A percentile compares a stretch with the other conserved stretches of the same genome.
Evolutionary conservation across 2,113 vertebrate species (phyloP).

Genomic region (Suricata suricatta): DNA sequence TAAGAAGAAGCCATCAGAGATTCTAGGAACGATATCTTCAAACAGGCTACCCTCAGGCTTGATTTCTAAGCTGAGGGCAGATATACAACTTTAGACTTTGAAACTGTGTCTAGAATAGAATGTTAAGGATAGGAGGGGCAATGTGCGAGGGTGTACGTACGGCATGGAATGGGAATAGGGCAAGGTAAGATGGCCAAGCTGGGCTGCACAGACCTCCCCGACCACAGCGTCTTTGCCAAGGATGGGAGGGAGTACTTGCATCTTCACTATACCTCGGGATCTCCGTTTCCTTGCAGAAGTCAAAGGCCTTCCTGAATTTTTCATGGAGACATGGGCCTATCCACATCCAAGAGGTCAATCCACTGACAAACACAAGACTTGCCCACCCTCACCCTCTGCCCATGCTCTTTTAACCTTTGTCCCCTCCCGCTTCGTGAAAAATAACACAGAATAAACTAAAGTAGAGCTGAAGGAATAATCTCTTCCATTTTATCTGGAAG

Average conservation of each 20-base stretch:
- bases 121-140: neutral
- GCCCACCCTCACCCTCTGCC: neutral
- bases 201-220: neutral
- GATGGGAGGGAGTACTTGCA: neutral
- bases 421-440: neutral
- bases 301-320: neutral
- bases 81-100: slow-evolving; percentile 55
- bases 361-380: neutral
- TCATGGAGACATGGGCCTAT: neutral
- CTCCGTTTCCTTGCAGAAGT: neutral
- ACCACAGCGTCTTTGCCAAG: neutral
- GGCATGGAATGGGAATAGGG: neutral
- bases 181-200: neutral
- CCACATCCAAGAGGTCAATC: neutral
- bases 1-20: slow-evolving; percentile 66
- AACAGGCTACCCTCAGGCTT: slow-evolving; percentile 69
- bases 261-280: neutral
- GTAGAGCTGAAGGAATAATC: neutral
- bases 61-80: slow-evolving; percentile 64
- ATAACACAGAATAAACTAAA: neutral
- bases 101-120: slow-evolving; percentile 42
- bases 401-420: neutral
- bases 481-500: neutral
- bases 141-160: neutral
- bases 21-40: slow-evolving; percentile 41